Conservation (phyloP, 2,797 vertebrate species). For the Ibycter americanus region DNA sequence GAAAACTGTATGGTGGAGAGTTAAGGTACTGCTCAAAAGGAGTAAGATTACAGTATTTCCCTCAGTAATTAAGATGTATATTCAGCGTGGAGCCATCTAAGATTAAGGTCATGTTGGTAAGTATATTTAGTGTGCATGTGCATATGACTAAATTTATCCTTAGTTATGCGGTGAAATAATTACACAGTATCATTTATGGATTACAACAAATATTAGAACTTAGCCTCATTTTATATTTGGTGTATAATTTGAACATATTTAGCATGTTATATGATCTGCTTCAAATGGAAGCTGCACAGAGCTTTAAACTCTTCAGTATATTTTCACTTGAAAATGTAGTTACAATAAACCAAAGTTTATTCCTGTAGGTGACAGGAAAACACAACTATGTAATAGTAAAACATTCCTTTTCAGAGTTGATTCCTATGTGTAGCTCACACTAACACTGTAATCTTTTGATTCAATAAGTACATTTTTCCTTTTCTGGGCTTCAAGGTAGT, state of each 20-base stretch:
- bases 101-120: background rate
- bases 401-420: background rate
- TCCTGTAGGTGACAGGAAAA: background rate
- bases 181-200: background rate
- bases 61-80: background rate
- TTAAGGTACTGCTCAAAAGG: background rate
- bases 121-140: fast-evolving
- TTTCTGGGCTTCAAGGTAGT: constrained; percentile 46
- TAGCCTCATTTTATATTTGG: constrained; percentile 9
- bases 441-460: background rate
- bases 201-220: background rate
- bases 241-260: constrained; percentile 12
- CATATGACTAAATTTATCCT: background rate
- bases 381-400: background rate
- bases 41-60: background rate
- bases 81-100: background rate
- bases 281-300: background rate
- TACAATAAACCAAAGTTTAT: background rate
- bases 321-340: background rate
- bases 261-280: background rate
- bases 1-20: background rate
- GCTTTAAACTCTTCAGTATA: background rate
- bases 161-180: background rate
- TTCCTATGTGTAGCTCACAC: background rate
- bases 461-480: constrained; percentile 2